phyloP scores from a whole-genome alignment of 2,888 invertebrate species.

The Proisotoma minuta region DNA sequence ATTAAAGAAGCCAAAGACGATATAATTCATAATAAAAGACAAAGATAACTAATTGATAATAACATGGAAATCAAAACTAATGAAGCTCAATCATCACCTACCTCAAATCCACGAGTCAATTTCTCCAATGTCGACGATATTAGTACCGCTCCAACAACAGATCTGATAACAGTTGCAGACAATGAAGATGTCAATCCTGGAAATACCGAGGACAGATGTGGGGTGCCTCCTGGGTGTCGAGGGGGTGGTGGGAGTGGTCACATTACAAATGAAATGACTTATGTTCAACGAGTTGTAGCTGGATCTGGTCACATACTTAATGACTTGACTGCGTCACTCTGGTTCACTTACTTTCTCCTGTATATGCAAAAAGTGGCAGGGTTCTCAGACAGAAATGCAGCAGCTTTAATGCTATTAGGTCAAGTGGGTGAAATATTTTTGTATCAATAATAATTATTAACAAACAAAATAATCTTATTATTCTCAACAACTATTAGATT shows the following conservation, averaged over 20 bases:
- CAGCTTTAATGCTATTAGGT: constrained; percentile 69
- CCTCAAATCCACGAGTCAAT: not conserved
- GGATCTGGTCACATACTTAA: constrained; percentile 64
- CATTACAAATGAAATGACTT: not conserved
- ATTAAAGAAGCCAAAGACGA: not conserved
- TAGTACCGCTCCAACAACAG: not conserved
- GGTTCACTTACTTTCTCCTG: constrained; percentile 87
- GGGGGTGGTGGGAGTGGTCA: not conserved
- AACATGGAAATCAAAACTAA: no score
- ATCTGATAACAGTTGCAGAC: not conserved
- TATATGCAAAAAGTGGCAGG: constrained; percentile 64
- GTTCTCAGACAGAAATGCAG: constrained; percentile 54
- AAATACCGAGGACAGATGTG: not conserved
- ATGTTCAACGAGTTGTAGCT: constrained; percentile 15
- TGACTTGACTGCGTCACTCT: constrained; percentile 75
- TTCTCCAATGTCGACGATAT: not conserved
- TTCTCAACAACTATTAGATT: constrained; percentile 56
- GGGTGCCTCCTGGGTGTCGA: not conserved
- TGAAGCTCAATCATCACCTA: not conserved
- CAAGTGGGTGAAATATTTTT: constrained; percentile 50
- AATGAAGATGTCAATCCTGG: not conserved
- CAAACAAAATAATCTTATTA: not conserved
- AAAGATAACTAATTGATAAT: not conserved
- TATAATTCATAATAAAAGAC: not conserved
- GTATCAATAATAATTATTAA: constrained; percentile 4